phyloP scores from a whole-genome alignment of 2,797 vertebrate species.

The Eospalax fontanierii region DNA sequence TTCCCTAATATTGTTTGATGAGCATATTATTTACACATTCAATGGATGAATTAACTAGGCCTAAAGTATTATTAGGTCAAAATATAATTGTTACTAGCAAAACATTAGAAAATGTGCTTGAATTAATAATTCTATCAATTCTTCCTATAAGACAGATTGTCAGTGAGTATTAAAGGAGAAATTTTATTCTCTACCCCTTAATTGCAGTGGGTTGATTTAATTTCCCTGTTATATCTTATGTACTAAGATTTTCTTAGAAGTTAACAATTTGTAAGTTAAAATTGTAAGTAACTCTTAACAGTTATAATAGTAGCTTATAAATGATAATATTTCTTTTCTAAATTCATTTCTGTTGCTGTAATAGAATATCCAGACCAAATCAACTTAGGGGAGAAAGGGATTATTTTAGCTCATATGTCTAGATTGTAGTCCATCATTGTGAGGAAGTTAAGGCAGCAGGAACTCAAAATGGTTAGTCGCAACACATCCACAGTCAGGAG shows the following conservation, averaged over 20 bases:
- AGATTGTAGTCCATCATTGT: neutral
- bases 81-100: constrained; percentile 56
- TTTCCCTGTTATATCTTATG: neutral
- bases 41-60: constrained; percentile 59
- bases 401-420: neutral
- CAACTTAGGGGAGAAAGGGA: neutral
- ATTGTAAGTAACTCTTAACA: constrained; percentile 31
- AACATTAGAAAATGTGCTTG: constrained; percentile 63
- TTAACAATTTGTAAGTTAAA: constrained; percentile 50
- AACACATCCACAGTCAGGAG: neutral
- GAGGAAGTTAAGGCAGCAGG: neutral
- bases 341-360: neutral
- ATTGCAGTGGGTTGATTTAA: neutral
- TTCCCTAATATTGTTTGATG: constrained; percentile 57
- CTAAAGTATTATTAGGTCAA: constrained; percentile 52
- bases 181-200: neutral
- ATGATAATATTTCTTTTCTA: neutral
- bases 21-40: constrained; percentile 45
- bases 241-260: constrained; percentile 52
- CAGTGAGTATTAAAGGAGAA: neutral
- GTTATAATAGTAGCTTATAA: constrained; percentile 25
- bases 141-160: constrained; percentile 10
- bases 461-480: neutral
- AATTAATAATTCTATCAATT: constrained; percentile 48
- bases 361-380: neutral